These are phyloP conservation scores for Fulica atra DNA, from an alignment of 2,113 vertebrate species.

Conservation along the genomic window DNA sequence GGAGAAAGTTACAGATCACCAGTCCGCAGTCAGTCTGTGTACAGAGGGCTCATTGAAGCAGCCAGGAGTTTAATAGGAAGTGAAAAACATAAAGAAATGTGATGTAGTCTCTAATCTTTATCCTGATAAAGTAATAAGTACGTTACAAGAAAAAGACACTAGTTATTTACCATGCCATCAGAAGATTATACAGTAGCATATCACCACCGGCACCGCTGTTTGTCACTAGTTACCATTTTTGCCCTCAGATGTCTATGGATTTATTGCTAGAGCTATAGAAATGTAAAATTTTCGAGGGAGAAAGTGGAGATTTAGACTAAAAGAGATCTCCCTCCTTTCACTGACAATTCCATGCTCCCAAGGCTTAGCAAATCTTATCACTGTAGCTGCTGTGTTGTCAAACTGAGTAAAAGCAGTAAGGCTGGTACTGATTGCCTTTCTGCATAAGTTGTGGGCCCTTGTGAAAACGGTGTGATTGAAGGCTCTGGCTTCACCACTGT, in stretches of 20 bases:
- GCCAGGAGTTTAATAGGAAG: slow-evolving; percentile 6
- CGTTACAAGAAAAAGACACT: neutral
- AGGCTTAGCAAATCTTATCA: neutral
- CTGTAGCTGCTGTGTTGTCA: neutral
- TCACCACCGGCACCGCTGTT: neutral
- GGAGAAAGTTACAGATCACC: slow-evolving; percentile 28
- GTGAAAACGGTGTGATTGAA: neutral
- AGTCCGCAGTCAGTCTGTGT: neutral
- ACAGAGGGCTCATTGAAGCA: neutral
- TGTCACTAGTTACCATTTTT: neutral
- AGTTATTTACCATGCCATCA: neutral
- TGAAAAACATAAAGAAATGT: neutral
- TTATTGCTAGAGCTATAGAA: neutral
- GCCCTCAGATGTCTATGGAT: neutral
- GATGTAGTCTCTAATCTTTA: neutral
- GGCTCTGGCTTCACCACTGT: neutral
- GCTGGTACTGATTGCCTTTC: rapidly evolving
- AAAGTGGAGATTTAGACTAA: neutral
- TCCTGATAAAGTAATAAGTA: neutral
- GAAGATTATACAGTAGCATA: neutral
- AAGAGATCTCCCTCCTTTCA: neutral
- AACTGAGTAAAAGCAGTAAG: neutral
- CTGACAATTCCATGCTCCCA: neutral
- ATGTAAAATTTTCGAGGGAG: neutral
- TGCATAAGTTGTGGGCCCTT: neutral